These are phyloP conservation scores for Crypturellus undulatus DNA, from an alignment of 2,113 vertebrate genomes.

Conservation along the genomic window DNA sequence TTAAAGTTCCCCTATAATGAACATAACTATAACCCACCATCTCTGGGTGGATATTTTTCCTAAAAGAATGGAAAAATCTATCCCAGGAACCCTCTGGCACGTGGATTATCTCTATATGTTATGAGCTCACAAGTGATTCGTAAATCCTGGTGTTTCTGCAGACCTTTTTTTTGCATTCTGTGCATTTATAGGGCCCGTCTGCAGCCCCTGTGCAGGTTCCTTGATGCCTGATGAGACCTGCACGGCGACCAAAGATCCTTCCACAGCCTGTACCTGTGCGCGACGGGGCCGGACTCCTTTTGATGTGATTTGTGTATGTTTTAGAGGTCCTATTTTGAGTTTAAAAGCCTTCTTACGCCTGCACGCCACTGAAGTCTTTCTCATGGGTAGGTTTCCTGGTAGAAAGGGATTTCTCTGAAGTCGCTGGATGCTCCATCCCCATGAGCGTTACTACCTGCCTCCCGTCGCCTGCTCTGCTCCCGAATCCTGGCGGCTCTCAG, in stretches of 20 bases:
- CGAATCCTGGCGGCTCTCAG: fast-evolving
- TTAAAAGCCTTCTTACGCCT: background rate
- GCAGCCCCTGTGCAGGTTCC: fast-evolving
- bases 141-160: fast-evolving
- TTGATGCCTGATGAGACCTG: background rate
- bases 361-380: background rate
- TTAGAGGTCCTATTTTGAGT: background rate
- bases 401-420: background rate
- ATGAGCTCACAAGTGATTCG: fast-evolving
- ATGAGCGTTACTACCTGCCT: fast-evolving
- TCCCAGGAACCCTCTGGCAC: fast-evolving
- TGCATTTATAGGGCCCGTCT: background rate
- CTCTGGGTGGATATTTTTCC: fast-evolving
- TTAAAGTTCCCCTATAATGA: fast-evolving
- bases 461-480: fast-evolving
- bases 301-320: background rate
- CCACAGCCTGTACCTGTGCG: background rate
- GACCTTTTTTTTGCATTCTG: background rate
- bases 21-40: fast-evolving
- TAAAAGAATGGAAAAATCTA: fast-evolving
- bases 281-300: fast-evolving
- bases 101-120: fast-evolving
- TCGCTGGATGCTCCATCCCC: too few relatives aligned
- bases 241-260: background rate
- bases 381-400: background rate